Evolutionary conservation across 2,888 invertebrate genomes (phyloP).

Genomic region (Melanophora roralis): DNA sequence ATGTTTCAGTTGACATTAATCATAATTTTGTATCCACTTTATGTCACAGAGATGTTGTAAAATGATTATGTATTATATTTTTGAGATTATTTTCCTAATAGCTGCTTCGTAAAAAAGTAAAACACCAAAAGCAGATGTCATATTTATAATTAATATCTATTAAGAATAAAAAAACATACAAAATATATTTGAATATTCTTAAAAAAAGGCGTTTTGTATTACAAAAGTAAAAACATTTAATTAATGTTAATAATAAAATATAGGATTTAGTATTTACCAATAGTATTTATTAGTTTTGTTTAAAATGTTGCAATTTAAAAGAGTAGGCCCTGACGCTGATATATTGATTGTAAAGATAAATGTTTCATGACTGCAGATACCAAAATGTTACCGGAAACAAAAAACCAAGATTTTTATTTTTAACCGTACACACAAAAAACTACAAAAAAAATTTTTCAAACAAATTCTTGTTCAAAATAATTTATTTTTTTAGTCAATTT

Average conservation of each 20-base stretch:
- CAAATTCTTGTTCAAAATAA: too few relatives aligned
- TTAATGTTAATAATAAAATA: slow-evolving; percentile 16
- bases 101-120: slow-evolving; percentile 13
- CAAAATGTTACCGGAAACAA: too few relatives aligned
- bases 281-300: too few relatives aligned
- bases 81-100: slow-evolving; percentile 47
- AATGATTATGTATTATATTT: slow-evolving; percentile 58
- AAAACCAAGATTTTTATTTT: too few relatives aligned
- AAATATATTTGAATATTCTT: not conserved
- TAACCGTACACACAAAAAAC: too few relatives aligned
- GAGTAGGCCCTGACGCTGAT: too few relatives aligned
- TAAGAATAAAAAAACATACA: slow-evolving; percentile 9
- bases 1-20: slow-evolving; percentile 60
- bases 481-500: too few relatives aligned
- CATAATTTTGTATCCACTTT: slow-evolving; percentile 59
- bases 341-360: too few relatives aligned
- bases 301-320: too few relatives aligned
- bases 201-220: slow-evolving; percentile 45
- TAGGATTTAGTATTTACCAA: too few relatives aligned
- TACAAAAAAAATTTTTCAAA: too few relatives aligned
- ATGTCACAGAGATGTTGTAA: slow-evolving; percentile 57
- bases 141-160: not conserved
- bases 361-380: too few relatives aligned
- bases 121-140: slow-evolving; percentile 52
- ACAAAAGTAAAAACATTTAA: slow-evolving; percentile 24